These are phyloP conservation scores for Eidolon helvum DNA, from an alignment of 2,113 vertebrate genomes.

Conservation along the genomic window DNA sequence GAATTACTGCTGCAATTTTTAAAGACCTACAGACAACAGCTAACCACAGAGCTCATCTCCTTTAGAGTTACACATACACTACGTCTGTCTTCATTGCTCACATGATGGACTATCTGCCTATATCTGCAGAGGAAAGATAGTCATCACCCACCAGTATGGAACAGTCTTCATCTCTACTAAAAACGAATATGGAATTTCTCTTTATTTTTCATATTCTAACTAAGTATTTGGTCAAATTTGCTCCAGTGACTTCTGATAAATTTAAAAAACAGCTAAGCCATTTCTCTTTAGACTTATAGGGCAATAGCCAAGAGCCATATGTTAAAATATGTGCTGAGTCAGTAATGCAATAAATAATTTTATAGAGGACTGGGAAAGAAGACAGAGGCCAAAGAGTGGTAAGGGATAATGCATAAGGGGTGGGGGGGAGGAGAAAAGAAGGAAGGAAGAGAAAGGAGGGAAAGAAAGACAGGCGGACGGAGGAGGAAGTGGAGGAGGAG, in stretches of 20 bases:
- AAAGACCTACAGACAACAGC: neutral
- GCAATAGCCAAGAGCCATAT: neutral
- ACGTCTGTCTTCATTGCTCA: neutral
- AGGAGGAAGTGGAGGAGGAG: neutral
- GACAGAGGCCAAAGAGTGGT: neutral
- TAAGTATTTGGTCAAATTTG: conserved; percentile 41
- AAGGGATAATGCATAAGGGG: neutral
- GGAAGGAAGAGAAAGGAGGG: too few relatives aligned
- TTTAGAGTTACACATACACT: neutral
- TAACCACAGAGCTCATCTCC: neutral
- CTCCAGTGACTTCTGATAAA: conserved; percentile 9
- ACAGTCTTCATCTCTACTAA: conserved; percentile 18
- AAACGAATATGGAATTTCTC: conserved; percentile 25
- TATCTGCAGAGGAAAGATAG: conserved; percentile 7
- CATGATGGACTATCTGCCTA: neutral
- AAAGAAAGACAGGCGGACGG: neutral
- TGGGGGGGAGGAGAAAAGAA: too few relatives aligned
- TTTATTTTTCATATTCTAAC: conserved; percentile 19
- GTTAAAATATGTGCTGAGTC: neutral
- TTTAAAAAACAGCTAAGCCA: conserved; percentile 38
- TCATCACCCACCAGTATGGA: neutral
- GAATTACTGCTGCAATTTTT: conserved; percentile 38
- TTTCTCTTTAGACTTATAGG: conserved; percentile 17
- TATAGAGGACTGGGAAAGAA: neutral
- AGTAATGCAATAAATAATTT: conserved; percentile 33